Base-by-base conservation (phyloP, 2,113 vertebrate species). In the Marmota flaviventris region DNA sequence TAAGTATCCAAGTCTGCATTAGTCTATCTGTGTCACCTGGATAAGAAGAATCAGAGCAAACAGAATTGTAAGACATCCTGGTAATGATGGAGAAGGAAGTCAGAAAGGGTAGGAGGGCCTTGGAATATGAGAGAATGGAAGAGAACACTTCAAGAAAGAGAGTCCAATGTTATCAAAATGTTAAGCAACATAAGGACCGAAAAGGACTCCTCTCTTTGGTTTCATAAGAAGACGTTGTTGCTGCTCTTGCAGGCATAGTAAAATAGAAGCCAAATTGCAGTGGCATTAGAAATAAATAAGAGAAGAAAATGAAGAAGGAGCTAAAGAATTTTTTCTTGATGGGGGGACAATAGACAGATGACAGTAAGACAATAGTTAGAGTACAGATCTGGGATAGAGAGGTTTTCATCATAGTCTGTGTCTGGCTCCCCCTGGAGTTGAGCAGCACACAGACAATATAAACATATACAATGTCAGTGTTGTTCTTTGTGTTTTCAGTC, bases 381-480 rank as follows among this genome's bases (percentile, higher is more conserved):
- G 34, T 27, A 65, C 24, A 4, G 18, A 65, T 39, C 25, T 51
- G 51, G 29, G 6, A 34, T 22, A 6, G 16, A 63, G 58, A 5
- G 32, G 37, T 63, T 45, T 63, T 51, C 10, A 39, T 42, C 0
- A 0, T 16, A 16, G 37, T 73, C 34, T 53, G n/a, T 69, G 22
- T 27, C 20, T 65, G 32, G 4, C 4, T 72, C 5, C 13, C 27
- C 20, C 17, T 70, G 48, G 29, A 84, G 37, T 63, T 51, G 25
- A 27, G 8, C 14, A 48, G 24, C 20, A 12, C 27, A 29, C 45
- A 42, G 32, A 72, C 17, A 34, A 9, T 25, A 14, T 8, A 42
- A 1, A 0, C 12, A 4, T 24, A 6, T 5, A 20, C 3, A 17
- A 0, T 32, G 53, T 32, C 8, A 20, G 6, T 42, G 7, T 18